A percentile compares a stretch with the other conserved stretches of the same genome.
These are phyloP conservation scores for Listronotus bonariensis DNA, from an alignment of 1,140 invertebrate genomes.

Conservation along the genomic window DNA sequence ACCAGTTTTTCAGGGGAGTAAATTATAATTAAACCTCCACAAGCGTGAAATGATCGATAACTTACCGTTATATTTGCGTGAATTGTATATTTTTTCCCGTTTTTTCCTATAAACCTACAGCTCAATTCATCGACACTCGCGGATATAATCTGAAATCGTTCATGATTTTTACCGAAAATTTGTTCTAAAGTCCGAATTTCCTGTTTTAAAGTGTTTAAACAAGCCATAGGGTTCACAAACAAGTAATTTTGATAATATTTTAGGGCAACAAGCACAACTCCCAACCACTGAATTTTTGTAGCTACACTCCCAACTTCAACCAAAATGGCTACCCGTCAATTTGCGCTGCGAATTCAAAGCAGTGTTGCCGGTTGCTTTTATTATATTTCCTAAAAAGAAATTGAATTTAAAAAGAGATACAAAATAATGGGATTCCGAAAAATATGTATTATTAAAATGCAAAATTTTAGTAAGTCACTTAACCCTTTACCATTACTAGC, in stretches of 20 bases:
- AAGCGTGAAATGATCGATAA: conserved; percentile 40
- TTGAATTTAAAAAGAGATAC: background rate
- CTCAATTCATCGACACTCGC: conserved; percentile 98
- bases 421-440: background rate
- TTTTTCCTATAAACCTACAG: conserved; percentile 93
- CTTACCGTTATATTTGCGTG: conserved; percentile 98
- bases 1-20: background rate
- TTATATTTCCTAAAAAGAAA: background rate
- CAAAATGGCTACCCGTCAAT: conserved; percentile 46
- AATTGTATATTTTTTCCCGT: conserved; percentile 94
- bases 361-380: background rate
- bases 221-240: conserved; percentile 78
- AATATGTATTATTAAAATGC: too few species aligned
- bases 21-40: background rate
- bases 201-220: conserved; percentile 95
- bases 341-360: conserved; percentile 2
- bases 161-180: conserved; percentile 93
- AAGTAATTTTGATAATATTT: conserved; percentile 41
- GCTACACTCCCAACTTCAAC: conserved; percentile 46
- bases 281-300: conserved; percentile 36
- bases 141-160: conserved; percentile 95
- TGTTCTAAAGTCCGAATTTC: conserved; percentile 96
- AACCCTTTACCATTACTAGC: too few species aligned
- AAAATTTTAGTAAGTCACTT: too few species aligned
- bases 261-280: conserved; percentile 35